Conservation (phyloP, 2,113 vertebrate species). For the Anser brachyrhynchus region DNA sequence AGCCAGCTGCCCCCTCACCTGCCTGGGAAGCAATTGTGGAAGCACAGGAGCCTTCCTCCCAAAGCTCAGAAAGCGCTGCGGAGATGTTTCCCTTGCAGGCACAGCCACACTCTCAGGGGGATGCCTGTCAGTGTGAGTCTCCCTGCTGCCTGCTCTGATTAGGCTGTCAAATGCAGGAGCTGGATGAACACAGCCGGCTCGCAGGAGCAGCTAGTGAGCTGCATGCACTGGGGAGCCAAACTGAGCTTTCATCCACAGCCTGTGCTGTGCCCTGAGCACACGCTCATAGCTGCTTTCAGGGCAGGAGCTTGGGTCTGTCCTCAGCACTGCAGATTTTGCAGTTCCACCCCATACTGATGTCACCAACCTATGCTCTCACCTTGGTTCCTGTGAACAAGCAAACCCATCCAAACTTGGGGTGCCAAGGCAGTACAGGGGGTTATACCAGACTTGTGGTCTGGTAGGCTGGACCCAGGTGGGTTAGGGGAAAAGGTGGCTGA, state of each 20-base stretch:
- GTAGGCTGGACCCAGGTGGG: background rate
- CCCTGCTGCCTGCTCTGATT: background rate
- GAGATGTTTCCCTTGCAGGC: background rate
- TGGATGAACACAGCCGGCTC: background rate
- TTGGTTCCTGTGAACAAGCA: background rate
- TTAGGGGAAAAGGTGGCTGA: background rate
- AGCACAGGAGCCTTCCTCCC: background rate
- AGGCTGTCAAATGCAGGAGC: background rate
- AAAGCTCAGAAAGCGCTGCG: accelerated
- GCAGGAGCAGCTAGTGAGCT: accelerated
- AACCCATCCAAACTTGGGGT: accelerated
- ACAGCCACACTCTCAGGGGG: accelerated
- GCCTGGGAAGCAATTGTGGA: background rate
- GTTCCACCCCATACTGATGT: background rate
- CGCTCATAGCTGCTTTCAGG: background rate
- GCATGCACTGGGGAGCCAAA: background rate
- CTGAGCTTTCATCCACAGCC: no score
- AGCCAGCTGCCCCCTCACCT: background rate
- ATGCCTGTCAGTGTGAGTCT: background rate
- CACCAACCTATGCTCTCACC: accelerated
- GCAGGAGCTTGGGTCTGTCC: background rate
- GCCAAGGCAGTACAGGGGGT: background rate
- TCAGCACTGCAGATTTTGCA: background rate
- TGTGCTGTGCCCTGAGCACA: background rate
- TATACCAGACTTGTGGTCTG: background rate